These are phyloP conservation scores for Antrozous pallidus DNA, from an alignment of 2,797 vertebrate species.

Conservation along the genomic window DNA sequence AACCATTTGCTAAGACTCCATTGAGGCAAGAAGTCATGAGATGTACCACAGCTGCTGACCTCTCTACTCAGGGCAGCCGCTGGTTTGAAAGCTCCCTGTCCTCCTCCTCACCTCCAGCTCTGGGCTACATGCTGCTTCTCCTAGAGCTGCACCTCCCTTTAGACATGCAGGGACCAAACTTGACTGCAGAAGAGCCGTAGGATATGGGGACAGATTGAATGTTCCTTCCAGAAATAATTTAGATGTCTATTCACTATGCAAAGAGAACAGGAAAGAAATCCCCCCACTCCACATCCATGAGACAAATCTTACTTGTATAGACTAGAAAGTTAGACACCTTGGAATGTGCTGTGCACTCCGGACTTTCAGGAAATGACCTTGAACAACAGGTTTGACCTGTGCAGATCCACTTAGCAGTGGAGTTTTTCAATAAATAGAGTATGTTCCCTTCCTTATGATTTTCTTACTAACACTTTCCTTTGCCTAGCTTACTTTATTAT, in stretches of 20 bases:
- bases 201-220: slow-evolving; percentile 66
- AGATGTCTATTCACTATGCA: slow-evolving; percentile 42
- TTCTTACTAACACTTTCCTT: not conserved
- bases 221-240: slow-evolving; percentile 70
- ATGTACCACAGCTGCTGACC: slow-evolving; percentile 70
- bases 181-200: slow-evolving; percentile 75
- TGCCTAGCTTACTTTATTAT: not conserved
- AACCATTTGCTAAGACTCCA: slow-evolving; percentile 72
- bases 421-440: not conserved
- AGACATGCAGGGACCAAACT: slow-evolving; percentile 74
- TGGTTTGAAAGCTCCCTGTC: slow-evolving; percentile 71
- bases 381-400: not conserved
- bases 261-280: not conserved
- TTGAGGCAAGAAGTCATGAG: slow-evolving; percentile 77
- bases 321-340: not conserved
- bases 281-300: not conserved
- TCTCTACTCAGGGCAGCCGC: slow-evolving; percentile 63
- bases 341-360: not conserved
- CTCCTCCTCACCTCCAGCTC: slow-evolving; percentile 73
- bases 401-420: not conserved
- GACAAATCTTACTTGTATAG: not conserved
- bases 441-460: not conserved
- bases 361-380: not conserved
- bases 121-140: slow-evolving; percentile 74
- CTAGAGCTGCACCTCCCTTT: slow-evolving; percentile 74